phyloP scores from a whole-genome alignment of 2,113 vertebrate genomes.

The Phrynosoma platyrhinos region DNA sequence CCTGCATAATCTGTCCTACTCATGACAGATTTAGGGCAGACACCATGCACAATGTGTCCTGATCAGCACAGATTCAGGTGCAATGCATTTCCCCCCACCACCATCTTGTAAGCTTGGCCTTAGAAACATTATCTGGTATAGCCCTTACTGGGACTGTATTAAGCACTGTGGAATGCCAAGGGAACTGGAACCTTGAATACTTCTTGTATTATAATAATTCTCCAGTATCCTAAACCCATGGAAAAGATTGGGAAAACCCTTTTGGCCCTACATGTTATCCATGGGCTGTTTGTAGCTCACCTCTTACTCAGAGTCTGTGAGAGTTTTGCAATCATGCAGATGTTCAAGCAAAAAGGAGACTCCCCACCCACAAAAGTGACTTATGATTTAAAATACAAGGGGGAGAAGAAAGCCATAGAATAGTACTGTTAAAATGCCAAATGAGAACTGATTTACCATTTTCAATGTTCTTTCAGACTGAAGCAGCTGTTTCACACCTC shows the following conservation, averaged over 20 bases:
- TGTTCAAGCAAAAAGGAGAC: neutral
- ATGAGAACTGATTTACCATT: neutral
- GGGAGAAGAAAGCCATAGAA: constrained; percentile 1
- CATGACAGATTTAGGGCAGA: too few species aligned
- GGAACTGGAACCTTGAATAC: neutral
- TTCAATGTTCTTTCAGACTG: constrained; percentile 17
- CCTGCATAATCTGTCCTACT: too few species aligned
- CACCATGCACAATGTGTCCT: too few species aligned
- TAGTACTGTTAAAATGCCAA: neutral
- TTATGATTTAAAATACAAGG: constrained; percentile 3
- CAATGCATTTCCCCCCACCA: too few species aligned
- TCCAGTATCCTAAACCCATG: too few species aligned
- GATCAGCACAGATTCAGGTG: too few species aligned
- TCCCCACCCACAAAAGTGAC: neutral
- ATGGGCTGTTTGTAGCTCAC: too few species aligned
- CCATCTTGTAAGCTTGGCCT: too few species aligned
- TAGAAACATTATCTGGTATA: neutral
- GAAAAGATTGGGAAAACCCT: too few species aligned
- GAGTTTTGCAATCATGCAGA: neutral
- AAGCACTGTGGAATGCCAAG: too few species aligned
- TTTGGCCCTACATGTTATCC: too few species aligned
- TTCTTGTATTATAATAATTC: too few species aligned
- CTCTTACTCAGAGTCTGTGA: neutral
- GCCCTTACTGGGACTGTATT: neutral
- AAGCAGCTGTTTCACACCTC: constrained; percentile 2